Conservation (phyloP, 2,113 vertebrate species). For the Chloroceryle aenea region DNA sequence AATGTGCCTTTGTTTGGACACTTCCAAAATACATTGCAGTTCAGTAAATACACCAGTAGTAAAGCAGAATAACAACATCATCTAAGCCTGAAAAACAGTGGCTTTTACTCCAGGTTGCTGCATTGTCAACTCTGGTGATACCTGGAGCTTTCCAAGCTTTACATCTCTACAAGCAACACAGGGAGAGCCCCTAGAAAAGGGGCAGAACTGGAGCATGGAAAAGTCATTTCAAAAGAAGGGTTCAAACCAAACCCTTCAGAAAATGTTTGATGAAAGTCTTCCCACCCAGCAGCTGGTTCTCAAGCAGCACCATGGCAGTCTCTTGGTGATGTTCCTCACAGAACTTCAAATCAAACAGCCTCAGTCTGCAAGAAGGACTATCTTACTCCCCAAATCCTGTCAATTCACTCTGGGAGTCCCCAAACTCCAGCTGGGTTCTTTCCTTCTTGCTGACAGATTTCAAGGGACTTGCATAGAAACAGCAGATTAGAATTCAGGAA, state of each 20-base stretch:
- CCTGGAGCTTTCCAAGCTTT: background rate
- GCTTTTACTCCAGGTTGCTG: background rate
- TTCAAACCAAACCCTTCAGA: background rate
- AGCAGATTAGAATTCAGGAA: slow-evolving; percentile 14
- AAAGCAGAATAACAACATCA: background rate
- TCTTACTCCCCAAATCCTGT: background rate
- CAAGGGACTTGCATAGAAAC: slow-evolving; percentile 10
- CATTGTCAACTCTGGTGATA: background rate
- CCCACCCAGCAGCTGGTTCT: background rate
- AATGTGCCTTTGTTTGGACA: background rate
- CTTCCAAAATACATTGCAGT: background rate
- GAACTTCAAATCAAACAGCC: slow-evolving; percentile 30
- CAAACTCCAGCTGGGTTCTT: background rate
- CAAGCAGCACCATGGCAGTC: background rate
- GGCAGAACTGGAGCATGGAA: background rate
- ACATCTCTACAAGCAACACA: background rate
- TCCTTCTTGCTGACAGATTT: slow-evolving; percentile 7
- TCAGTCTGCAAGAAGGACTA: background rate
- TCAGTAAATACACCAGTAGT: background rate
- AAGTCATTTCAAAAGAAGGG: background rate
- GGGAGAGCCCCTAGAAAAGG: background rate
- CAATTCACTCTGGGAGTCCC: background rate
- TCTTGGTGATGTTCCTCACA: background rate
- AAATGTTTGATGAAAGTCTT: background rate
- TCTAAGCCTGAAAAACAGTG: background rate